Percentiles rank a stretch among this genome's conserved stretches.
Evolutionary conservation across 2,888 invertebrate species (phyloP).

Genomic region (Cetonia aurata): DNA sequence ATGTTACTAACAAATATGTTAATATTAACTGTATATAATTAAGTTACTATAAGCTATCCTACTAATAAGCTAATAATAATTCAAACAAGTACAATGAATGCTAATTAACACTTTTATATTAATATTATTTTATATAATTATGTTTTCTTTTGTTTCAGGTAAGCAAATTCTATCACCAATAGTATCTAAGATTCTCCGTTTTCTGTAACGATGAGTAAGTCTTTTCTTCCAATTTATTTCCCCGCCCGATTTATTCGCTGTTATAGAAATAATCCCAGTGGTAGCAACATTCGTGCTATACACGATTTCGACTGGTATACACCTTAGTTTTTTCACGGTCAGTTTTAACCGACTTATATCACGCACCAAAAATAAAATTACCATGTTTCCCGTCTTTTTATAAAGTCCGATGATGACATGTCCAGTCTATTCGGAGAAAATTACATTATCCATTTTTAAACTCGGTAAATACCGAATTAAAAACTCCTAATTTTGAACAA

Average conservation of each 20-base stretch:
- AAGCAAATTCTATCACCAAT: slow-evolving; percentile 21
- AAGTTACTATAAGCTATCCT: too few species aligned
- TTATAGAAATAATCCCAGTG: neutral
- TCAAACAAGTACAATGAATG: too few species aligned
- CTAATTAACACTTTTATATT: neutral
- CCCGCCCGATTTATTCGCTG: neutral
- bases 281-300: neutral
- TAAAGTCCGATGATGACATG: slow-evolving; percentile 18
- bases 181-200: neutral
- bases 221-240: neutral
- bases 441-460: neutral
- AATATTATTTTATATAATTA: neutral
- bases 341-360: slow-evolving; percentile 4
- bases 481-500: neutral
- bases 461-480: neutral
- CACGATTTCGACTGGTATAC: neutral
- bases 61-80: too few species aligned
- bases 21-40: too few species aligned
- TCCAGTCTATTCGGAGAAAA: slow-evolving; percentile 10
- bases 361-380: slow-evolving; percentile 27
- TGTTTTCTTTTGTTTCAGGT: slow-evolving; percentile 26
- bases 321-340: neutral
- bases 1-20: too few species aligned
- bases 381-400: slow-evolving; percentile 12
- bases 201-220: neutral